A percentile compares a stretch with the other conserved stretches of the same genome.
Evolutionary conservation across 2,113 vertebrate species (phyloP).

Genomic region (Bucco capensis): DNA sequence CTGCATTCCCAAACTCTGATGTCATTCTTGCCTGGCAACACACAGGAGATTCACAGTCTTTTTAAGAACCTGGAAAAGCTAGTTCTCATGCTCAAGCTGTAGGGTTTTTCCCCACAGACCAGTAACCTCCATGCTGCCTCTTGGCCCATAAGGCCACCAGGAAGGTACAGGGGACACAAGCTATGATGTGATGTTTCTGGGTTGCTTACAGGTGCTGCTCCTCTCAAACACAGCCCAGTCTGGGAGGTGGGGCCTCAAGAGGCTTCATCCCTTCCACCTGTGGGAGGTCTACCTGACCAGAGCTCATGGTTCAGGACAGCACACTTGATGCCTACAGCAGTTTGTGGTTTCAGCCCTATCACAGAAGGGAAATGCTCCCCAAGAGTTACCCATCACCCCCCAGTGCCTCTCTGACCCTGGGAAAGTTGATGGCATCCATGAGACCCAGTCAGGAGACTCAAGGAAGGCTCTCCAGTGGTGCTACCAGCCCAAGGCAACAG

Average conservation of each 20-base stretch:
- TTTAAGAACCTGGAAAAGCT: not conserved
- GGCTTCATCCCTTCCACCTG: not conserved
- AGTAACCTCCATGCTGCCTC: not conserved
- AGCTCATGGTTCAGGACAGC: no score
- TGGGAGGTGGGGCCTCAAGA: not conserved
- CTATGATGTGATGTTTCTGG: no score
- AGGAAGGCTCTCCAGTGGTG: not conserved
- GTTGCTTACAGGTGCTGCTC: no score
- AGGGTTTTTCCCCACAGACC: not conserved
- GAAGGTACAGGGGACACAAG: rapidly evolving
- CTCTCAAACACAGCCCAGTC: not conserved
- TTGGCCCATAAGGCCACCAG: not conserved
- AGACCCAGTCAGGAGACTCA: not conserved
- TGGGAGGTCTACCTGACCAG: not conserved
- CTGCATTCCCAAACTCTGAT: not conserved
- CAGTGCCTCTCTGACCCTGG: no score
- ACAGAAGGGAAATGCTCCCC: not conserved
- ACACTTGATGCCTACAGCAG: not conserved
- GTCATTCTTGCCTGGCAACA: not conserved
- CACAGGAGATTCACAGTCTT: not conserved
- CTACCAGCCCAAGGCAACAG: not conserved
- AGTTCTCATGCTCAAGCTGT: not conserved
- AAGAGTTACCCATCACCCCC: not conserved
- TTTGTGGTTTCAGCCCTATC: not conserved
- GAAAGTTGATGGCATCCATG: not conserved